A percentile compares a stretch with the other conserved stretches of the same genome.
Conservation (phyloP, 1,140 invertebrate genomes). For the Mycetomoellerius zeteki region DNA sequence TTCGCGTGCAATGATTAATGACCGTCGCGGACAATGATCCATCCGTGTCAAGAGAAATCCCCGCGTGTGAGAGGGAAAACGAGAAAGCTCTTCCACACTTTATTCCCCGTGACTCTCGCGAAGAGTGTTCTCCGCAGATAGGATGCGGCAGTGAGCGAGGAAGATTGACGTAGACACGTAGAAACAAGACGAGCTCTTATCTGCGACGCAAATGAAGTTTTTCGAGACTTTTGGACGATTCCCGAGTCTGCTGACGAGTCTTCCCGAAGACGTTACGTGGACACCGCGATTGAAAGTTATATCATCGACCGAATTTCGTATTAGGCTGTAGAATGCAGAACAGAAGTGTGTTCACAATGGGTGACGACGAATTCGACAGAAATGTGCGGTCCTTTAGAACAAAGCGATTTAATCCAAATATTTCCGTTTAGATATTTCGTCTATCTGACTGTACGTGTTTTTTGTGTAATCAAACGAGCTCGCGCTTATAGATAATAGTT, state of each 20-base stretch:
- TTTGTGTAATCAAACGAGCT: not conserved
- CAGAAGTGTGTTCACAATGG: not conserved
- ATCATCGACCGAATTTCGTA: not conserved
- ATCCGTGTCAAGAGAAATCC: not conserved
- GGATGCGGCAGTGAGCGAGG: not conserved
- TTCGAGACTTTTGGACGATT: not conserved
- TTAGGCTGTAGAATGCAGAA: not conserved
- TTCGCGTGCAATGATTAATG: constrained; percentile 21
- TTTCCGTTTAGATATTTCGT: not conserved
- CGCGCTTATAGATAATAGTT: constrained; percentile 8
- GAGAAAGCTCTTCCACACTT: constrained; percentile 14
- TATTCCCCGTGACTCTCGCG: constrained; percentile 21
- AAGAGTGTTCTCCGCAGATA: constrained; percentile 19
- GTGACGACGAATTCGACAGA: not conserved
- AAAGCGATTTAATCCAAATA: not conserved
- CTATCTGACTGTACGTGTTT: not conserved
- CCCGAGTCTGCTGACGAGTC: not conserved
- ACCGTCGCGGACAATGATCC: constrained; percentile 25
- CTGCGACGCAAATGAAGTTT: not conserved
- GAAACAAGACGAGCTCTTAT: constrained; percentile 21
- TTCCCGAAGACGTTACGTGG: not conserved
- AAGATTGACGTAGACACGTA: constrained; percentile 1
- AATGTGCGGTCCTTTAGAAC: not conserved
- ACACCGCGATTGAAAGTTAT: not conserved
- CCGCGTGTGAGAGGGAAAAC: not conserved